Evolutionary conservation across 2,888 invertebrate genomes (phyloP).

Genomic region (Zootermopsis nevadensis): DNA sequence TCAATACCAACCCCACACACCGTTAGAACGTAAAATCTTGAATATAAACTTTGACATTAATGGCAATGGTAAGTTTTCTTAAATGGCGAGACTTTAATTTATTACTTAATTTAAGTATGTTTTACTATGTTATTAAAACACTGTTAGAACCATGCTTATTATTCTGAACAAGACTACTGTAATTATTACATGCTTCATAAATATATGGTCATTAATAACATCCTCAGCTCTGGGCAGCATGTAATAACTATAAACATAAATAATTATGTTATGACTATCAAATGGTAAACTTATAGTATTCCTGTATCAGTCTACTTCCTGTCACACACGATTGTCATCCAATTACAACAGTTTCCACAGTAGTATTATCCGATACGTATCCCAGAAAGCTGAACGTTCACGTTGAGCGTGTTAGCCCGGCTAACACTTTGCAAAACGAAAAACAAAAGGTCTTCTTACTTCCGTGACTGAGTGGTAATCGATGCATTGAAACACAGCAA

Average conservation of each 20-base stretch:
- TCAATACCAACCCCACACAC: neutral
- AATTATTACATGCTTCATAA: conserved; percentile 20
- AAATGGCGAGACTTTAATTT: conserved; percentile 35
- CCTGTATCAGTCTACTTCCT: neutral
- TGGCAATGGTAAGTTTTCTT: conserved; percentile 28
- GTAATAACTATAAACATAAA: neutral
- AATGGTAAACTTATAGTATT: neutral
- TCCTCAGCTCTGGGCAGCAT: neutral
- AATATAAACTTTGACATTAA: conserved; percentile 48
- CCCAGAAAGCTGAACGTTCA: no score
- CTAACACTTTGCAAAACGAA: no score
- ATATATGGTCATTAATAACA: conserved; percentile 10
- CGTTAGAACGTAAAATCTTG: conserved; percentile 22
- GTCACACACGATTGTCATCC: neutral
- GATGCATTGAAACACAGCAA: no score
- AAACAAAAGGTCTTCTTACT: no score
- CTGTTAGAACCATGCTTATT: neutral
- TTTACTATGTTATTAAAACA: conserved; percentile 17
- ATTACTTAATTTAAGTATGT: conserved; percentile 32
- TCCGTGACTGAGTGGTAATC: no score
- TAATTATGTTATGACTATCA: neutral
- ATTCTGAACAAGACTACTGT: neutral
- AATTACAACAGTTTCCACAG: neutral
- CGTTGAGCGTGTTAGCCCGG: no score
- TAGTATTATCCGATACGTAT: no score